Percentiles rank a stretch among this genome's conserved stretches.
Conservation (phyloP, 2,888 invertebrate species). For the Cryptus viduatorius region DNA sequence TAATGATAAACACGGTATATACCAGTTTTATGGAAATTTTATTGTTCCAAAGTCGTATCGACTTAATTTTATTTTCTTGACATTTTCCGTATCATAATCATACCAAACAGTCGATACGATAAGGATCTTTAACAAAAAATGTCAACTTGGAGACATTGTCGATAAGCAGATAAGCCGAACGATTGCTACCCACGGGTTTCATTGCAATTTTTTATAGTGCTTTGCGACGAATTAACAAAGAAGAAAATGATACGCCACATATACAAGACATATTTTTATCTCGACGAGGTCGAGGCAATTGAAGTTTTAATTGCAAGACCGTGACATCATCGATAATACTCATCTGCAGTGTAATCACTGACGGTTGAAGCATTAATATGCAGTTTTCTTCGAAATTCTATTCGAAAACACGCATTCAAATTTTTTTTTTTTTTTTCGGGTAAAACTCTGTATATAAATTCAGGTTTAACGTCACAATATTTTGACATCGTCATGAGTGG, state of each 20-base stretch:
- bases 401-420: not conserved
- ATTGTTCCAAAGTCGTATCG: not conserved
- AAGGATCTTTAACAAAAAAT: not conserved
- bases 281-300: too few relatives aligned
- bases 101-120: not conserved
- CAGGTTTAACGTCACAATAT: not conserved
- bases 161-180: not conserved
- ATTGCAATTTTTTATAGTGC: too few relatives aligned
- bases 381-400: not conserved
- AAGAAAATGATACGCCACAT: too few relatives aligned
- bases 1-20: slow-evolving; percentile 53
- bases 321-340: too few relatives aligned
- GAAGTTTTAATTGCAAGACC: too few relatives aligned
- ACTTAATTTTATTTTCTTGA: not conserved
- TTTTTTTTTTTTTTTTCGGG: too few relatives aligned
- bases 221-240: too few relatives aligned
- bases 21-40: not conserved
- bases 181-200: not conserved
- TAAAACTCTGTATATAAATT: too few relatives aligned
- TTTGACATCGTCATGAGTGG: not conserved
- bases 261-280: too few relatives aligned
- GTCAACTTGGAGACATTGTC: not conserved
- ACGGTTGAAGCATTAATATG: not conserved
- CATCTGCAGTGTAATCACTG: too few relatives aligned
- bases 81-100: not conserved